Percentiles rank a stretch among this genome's conserved stretches.
Conservation (phyloP, 2,888 invertebrate species). For the Drosophila emarginata region DNA sequence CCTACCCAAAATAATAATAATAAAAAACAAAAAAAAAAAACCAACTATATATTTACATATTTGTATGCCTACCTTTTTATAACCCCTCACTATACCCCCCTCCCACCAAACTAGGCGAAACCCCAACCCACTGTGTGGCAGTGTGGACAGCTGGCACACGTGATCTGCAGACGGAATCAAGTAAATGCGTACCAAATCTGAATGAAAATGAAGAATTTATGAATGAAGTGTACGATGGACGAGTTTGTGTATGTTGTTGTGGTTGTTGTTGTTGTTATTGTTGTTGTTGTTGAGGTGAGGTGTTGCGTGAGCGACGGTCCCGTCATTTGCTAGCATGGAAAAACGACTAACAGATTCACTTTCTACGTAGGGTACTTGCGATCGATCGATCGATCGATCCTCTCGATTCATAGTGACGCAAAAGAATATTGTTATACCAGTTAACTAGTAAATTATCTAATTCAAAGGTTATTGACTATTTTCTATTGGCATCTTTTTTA, state of each 20-base stretch:
- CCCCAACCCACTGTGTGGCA: neutral
- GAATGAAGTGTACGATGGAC: slow-evolving; percentile 49
- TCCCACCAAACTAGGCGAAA: neutral
- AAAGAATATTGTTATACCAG: slow-evolving; percentile 6
- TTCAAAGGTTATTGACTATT: slow-evolving; percentile 13
- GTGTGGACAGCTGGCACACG: slow-evolving; percentile 59
- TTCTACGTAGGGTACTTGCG: slow-evolving; percentile 17
- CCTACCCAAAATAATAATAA: slow-evolving; percentile 1
- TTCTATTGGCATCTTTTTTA: neutral
- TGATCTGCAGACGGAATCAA: slow-evolving; percentile 63
- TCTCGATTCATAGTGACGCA: neutral
- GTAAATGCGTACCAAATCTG: slow-evolving; percentile 51
- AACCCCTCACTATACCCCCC: too few species aligned
- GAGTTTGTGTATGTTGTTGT: slow-evolving; percentile 28
- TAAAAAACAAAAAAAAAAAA: too few species aligned
- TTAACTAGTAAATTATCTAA: slow-evolving; percentile 9
- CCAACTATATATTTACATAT: neutral
- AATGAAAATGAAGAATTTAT: slow-evolving; percentile 73
- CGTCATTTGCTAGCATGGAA: neutral
- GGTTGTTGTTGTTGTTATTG: slow-evolving; percentile 10
- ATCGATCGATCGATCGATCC: slow-evolving; percentile 2
- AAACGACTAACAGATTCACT: slow-evolving; percentile 37
- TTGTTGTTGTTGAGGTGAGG: slow-evolving; percentile 12
- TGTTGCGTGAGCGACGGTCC: slow-evolving; percentile 1
- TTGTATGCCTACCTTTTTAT: neutral